Evolutionary conservation across 1,140 invertebrate species (phyloP).

Genomic region (Drosophila serrata): DNA sequence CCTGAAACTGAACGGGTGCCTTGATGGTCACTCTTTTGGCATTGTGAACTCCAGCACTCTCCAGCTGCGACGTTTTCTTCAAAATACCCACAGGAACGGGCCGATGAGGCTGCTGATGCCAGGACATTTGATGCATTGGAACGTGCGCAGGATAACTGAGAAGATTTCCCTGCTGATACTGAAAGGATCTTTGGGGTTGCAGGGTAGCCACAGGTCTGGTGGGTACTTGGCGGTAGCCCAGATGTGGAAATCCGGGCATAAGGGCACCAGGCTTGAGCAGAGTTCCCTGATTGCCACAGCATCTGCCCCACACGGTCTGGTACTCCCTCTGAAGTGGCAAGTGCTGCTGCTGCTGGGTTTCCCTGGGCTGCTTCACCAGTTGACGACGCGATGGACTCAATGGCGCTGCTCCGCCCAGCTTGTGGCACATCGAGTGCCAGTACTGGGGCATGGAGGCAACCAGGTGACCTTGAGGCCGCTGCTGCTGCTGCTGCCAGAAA

Average conservation of each 20-base stretch:
- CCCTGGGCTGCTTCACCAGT: constrained; percentile 22
- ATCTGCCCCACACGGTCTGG: background rate
- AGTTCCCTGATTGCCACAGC: background rate
- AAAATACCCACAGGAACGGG: constrained; percentile 20
- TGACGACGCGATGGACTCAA: constrained; percentile 36
- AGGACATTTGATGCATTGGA: background rate
- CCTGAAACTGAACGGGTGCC: background rate
- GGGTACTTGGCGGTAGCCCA: background rate
- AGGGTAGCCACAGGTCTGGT: background rate
- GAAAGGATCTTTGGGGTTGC: background rate
- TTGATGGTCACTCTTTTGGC: constrained; percentile 9
- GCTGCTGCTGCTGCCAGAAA: constrained; percentile 27
- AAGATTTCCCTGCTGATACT: background rate
- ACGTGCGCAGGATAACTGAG: background rate
- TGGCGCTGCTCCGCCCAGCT: constrained; percentile 35
- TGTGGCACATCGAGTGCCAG: constrained; percentile 41
- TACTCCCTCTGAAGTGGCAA: background rate
- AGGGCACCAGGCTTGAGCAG: constrained; percentile 8
- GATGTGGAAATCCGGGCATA: background rate
- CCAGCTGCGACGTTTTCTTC: constrained; percentile 6
- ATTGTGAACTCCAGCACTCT: background rate
- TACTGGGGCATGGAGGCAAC: constrained; percentile 26
- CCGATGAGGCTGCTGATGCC: constrained; percentile 11
- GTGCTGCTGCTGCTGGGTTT: background rate
- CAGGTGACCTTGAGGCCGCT: background rate